A percentile compares a stretch with the other conserved stretches of the same genome.
phyloP scores from a whole-genome alignment of 2,113 vertebrate species.

The Monopterus albus region DNA sequence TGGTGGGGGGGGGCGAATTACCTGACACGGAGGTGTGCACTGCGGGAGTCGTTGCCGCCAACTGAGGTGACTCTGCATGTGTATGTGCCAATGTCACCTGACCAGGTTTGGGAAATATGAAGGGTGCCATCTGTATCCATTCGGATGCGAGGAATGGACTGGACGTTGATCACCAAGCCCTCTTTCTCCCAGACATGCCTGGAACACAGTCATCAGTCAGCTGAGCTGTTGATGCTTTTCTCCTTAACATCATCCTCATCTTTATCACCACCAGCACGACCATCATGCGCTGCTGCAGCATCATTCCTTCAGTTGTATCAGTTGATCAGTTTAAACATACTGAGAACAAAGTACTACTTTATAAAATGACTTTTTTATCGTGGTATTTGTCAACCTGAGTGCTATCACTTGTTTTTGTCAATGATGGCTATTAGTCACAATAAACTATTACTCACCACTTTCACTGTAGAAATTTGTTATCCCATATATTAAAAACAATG shows the following conservation, averaged over 20 bases:
- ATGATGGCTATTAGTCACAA: background rate
- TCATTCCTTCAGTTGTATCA: too few species aligned
- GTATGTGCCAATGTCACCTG: conserved; percentile 96
- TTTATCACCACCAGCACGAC: background rate
- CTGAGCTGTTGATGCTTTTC: background rate
- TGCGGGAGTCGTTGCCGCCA: conserved; percentile 93
- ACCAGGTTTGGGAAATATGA: conserved; percentile 99
- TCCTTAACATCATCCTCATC: background rate
- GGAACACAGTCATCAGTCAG: conserved; percentile 19
- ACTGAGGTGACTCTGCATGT: conserved; percentile 92
- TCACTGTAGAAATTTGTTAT: background rate
- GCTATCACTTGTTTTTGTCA: background rate
- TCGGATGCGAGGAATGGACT: conserved; percentile 85
- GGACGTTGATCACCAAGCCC: conserved; percentile 80
- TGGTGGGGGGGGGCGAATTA: conserved; percentile 63
- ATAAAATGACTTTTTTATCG: background rate
- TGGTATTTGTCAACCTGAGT: background rate
- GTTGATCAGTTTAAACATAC: background rate
- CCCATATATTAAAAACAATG: too few species aligned
- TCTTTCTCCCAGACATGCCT: conserved; percentile 98
- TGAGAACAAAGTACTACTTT: too few species aligned
- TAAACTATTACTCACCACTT: background rate
- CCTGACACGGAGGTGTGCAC: conserved; percentile 94
- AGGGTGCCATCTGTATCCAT: conserved; percentile 89
- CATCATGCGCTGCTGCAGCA: background rate